Percentiles rank a stretch among this genome's conserved stretches.
These are phyloP conservation scores for Nemurella pictetii DNA, from an alignment of 2,888 invertebrate genomes.

Conservation along the genomic window DNA sequence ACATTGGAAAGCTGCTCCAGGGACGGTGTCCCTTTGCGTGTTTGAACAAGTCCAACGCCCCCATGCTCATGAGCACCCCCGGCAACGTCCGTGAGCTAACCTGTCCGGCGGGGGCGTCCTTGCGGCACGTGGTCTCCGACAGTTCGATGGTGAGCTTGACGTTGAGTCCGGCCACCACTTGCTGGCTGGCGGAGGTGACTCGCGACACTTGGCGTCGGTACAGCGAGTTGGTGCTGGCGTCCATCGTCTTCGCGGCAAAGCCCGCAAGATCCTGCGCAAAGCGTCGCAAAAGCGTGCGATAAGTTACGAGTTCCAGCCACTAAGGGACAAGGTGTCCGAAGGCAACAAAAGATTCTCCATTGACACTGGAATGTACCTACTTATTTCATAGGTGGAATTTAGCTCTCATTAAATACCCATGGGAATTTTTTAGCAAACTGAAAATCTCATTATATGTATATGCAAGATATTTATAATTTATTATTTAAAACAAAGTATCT, in stretches of 20 bases:
- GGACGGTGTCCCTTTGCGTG: not conserved
- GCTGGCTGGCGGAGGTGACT: conserved; percentile 42
- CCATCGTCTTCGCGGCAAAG: conserved; percentile 23
- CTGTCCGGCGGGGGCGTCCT: conserved; percentile 27
- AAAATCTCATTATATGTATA: no score
- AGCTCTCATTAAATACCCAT: no score
- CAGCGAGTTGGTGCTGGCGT: conserved; percentile 41
- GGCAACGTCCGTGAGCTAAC: not conserved
- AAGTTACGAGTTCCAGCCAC: no score
- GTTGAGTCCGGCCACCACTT: conserved; percentile 48
- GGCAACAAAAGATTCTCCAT: no score
- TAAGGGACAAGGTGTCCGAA: no score
- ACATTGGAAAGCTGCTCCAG: no score
- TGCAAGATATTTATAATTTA: no score
- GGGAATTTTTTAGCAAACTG: no score
- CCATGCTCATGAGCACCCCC: not conserved
- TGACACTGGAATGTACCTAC: no score
- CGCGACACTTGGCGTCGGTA: conserved; percentile 45
- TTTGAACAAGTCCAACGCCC: not conserved
- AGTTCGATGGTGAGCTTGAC: conserved; percentile 54
- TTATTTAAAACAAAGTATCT: no score
- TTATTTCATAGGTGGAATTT: no score
- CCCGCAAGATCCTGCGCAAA: not conserved
- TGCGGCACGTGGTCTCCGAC: conserved; percentile 53
- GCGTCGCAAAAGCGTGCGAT: no score